phyloP scores from a whole-genome alignment of 2,888 invertebrate species.

The Drosophila formosana region DNA sequence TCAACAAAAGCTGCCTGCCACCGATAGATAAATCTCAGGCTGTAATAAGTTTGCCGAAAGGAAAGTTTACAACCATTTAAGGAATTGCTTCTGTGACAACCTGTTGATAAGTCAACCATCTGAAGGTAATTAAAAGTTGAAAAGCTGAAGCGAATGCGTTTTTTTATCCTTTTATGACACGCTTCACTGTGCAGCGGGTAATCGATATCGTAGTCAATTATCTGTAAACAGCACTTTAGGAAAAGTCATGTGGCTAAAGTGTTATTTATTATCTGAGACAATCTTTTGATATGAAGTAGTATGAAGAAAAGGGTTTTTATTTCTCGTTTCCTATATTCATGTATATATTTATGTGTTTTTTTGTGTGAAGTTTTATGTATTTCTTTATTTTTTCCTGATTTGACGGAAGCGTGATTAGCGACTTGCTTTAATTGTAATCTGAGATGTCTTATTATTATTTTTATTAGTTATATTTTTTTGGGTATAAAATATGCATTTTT shows the following conservation, averaged over 20 bases:
- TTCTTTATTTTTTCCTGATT: no score
- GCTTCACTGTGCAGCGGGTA: background rate
- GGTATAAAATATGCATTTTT: no score
- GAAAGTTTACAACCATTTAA: constrained; percentile 26
- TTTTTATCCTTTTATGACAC: background rate
- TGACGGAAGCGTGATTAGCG: no score
- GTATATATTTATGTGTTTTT: no score
- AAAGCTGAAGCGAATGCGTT: background rate
- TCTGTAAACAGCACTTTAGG: background rate
- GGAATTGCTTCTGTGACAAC: constrained; percentile 12
- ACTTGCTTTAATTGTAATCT: no score
- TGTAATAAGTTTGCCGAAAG: constrained; percentile 10
- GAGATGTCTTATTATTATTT: no score
- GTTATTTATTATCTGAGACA: no score
- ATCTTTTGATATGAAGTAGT: no score
- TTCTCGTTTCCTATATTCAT: no score
- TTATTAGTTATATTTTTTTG: no score
- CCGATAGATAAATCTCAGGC: constrained; percentile 32
- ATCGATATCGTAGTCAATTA: background rate
- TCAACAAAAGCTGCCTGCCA: background rate
- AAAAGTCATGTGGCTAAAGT: background rate
- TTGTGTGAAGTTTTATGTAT: no score
- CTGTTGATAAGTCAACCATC: constrained; percentile 1
- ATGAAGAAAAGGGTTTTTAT: no score
- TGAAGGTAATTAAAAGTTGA: constrained; percentile 15